Evolutionary conservation across 2,888 invertebrate species (phyloP).

Genomic region (Portevinia maculata): DNA sequence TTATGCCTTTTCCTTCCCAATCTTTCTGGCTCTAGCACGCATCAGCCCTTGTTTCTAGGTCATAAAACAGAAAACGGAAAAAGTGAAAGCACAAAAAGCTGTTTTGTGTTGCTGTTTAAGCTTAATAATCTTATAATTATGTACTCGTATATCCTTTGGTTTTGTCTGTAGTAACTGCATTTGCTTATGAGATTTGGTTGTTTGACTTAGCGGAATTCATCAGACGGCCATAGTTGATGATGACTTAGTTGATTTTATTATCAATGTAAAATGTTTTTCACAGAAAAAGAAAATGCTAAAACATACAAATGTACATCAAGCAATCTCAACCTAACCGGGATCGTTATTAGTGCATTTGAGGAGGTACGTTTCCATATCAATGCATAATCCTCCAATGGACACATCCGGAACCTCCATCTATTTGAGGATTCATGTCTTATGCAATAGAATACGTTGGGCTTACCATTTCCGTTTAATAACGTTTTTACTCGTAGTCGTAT

Average conservation of each 20-base stretch:
- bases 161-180: slow-evolving; percentile 61
- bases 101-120: slow-evolving; percentile 1
- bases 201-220: slow-evolving; percentile 59
- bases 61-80: slow-evolving; percentile 24
- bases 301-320: no score
- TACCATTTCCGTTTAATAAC: slow-evolving; percentile 12
- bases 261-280: no score
- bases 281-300: no score
- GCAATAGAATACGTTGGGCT: slow-evolving; percentile 27
- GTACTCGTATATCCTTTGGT: slow-evolving; percentile 7
- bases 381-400: slow-evolving; percentile 43
- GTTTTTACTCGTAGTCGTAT: background rate
- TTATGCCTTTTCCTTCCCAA: background rate
- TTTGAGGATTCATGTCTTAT: slow-evolving; percentile 54
- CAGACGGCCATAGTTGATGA: no score
- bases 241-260: no score
- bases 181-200: slow-evolving; percentile 62
- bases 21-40: slow-evolving; percentile 21
- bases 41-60: slow-evolving; percentile 52
- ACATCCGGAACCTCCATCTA: slow-evolving; percentile 23
- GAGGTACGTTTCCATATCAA: slow-evolving; percentile 28
- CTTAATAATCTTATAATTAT: slow-evolving; percentile 1
- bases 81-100: slow-evolving; percentile 34
- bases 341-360: background rate
- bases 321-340: background rate